Evolutionary conservation across 2,113 vertebrate genomes (phyloP).

Genomic region (Dicerorhinus sumatrensis): DNA sequence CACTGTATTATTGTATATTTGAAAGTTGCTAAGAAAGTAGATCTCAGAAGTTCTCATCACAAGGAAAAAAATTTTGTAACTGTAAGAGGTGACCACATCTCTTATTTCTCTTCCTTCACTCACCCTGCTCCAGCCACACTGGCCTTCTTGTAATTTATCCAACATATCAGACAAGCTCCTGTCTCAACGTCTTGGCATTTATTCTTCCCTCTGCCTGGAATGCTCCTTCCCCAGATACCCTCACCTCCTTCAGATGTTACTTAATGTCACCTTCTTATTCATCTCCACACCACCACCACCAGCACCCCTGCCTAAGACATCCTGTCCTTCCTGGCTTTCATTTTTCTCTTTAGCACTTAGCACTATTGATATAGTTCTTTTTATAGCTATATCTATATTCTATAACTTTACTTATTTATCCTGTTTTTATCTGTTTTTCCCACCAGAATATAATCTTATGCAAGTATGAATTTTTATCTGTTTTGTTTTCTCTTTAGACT

Average conservation of each 20-base stretch:
- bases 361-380: neutral
- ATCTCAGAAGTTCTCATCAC: neutral
- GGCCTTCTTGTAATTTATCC: neutral
- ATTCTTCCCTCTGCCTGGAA: neutral
- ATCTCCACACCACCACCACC: neutral
- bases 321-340: neutral
- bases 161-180: neutral
- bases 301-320: neutral
- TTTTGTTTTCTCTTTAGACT: conserved; percentile 35
- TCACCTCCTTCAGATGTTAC: neutral
- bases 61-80: neutral
- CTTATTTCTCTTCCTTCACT: conserved; percentile 25
- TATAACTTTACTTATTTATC: neutral
- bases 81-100: neutral
- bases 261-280: conserved; percentile 10
- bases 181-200: conserved; percentile 10
- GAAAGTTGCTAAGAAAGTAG: conserved; percentile 4
- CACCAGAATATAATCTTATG: conserved; percentile 19
- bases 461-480: conserved; percentile 9
- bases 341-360: neutral
- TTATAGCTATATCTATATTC: neutral
- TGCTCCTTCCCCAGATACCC: neutral
- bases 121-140: neutral
- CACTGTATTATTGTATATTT: neutral
- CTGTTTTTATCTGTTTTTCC: conserved; percentile 23